These are phyloP conservation scores for Alca torda DNA, from an alignment of 2,797 vertebrate species.

Conservation along the genomic window DNA sequence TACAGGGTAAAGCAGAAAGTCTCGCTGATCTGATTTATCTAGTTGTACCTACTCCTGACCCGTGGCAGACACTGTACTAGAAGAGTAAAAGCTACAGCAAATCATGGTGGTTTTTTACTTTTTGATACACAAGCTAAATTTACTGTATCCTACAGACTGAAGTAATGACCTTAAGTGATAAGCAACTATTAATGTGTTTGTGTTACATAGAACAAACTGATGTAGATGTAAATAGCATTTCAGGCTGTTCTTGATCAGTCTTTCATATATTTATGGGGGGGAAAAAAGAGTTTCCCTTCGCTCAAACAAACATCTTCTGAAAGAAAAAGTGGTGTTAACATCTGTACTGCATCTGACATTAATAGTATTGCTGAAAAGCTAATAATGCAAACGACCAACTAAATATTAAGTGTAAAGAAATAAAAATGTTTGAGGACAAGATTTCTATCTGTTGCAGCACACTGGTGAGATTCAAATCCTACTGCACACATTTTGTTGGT, in stretches of 20 bases:
- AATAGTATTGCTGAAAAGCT: neutral
- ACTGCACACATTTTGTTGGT: neutral
- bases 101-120: neutral
- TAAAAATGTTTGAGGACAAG: neutral
- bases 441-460: neutral
- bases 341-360: neutral
- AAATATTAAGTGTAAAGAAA: neutral
- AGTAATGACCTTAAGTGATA: neutral
- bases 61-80: neutral
- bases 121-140: neutral
- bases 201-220: neutral
- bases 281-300: neutral
- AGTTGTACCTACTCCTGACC: neutral
- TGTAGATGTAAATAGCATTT: neutral
- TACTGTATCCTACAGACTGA: neutral
- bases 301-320: neutral
- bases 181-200: neutral
- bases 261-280: neutral
- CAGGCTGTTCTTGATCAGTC: neutral
- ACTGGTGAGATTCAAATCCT: neutral
- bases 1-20: neutral
- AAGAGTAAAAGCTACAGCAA: neutral
- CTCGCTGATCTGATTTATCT: neutral
- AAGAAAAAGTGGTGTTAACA: neutral
- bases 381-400: neutral